A percentile compares a stretch with the other conserved stretches of the same genome.
Evolutionary conservation across 2,113 vertebrate species (phyloP).

Genomic region (Hypomesus transpacificus): DNA sequence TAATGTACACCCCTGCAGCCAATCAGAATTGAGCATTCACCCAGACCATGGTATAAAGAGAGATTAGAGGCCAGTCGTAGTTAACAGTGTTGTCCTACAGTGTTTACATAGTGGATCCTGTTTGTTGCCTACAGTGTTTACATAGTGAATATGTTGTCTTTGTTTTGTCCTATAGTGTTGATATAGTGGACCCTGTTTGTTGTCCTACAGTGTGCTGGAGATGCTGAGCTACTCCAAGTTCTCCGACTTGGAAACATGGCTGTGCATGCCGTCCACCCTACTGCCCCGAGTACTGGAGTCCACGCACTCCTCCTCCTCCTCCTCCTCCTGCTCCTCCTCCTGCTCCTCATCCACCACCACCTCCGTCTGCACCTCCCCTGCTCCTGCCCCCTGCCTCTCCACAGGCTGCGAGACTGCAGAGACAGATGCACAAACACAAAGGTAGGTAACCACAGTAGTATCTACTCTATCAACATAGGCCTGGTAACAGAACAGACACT

Average conservation of each 20-base stretch:
- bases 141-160: too few relatives aligned
- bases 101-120: too few relatives aligned
- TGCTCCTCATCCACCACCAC: constrained; percentile 24
- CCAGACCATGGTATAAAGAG: too few relatives aligned
- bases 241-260: constrained; percentile 75
- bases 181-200: background rate
- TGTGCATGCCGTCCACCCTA: constrained; percentile 76
- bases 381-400: constrained; percentile 43
- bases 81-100: too few relatives aligned
- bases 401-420: constrained; percentile 58
- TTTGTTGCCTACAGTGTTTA: too few relatives aligned
- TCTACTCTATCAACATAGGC: background rate
- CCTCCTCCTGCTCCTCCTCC: constrained; percentile 40
- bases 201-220: constrained; percentile 69
- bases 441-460: constrained; percentile 41
- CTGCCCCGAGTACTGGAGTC: constrained; percentile 58
- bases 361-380: constrained; percentile 1
- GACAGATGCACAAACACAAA: background rate
- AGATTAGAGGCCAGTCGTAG: too few relatives aligned
- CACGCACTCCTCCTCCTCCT: constrained; percentile 33
- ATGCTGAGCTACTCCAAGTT: constrained; percentile 79
- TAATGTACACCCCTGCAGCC: too few relatives aligned
- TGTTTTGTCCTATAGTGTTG: too few relatives aligned
- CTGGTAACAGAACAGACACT: background rate
- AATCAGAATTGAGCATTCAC: too few relatives aligned